A percentile compares a stretch with the other conserved stretches of the same genome.
These are phyloP conservation scores for Rambutsinella grinnellia DNA, from an alignment of 2,888 invertebrate species.

Conservation along the genomic window DNA sequence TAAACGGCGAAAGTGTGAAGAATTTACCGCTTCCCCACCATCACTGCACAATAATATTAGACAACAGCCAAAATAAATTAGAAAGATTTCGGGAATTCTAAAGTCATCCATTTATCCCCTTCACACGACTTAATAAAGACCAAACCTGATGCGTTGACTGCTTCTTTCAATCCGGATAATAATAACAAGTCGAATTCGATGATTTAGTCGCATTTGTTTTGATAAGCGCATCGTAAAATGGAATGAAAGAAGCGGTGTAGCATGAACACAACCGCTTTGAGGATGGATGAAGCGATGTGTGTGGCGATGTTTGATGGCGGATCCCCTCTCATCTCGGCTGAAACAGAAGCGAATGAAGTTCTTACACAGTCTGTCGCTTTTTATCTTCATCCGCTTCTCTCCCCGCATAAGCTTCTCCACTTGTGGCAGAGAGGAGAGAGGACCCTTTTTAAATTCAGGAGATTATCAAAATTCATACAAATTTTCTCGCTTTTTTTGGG, in stretches of 20 bases:
- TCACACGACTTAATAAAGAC: neutral
- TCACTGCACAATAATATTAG: neutral
- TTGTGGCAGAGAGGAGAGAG: neutral
- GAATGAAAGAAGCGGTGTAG: neutral
- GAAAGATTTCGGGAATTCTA: neutral
- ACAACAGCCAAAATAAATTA: neutral
- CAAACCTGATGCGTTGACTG: too few species aligned
- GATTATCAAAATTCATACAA: constrained; percentile 11
- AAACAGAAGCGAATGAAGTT: too few species aligned
- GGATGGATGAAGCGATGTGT: neutral
- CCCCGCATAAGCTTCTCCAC: neutral
- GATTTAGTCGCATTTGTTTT: neutral
- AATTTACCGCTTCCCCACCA: too few species aligned
- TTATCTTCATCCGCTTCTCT: neutral
- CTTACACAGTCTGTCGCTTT: constrained; percentile 8
- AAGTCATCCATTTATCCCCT: neutral
- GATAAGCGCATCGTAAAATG: neutral
- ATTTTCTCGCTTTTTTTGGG: neutral
- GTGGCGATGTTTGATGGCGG: neutral
- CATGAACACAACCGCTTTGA: neutral
- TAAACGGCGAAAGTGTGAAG: too few species aligned
- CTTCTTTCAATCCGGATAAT: neutral
- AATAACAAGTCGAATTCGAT: neutral
- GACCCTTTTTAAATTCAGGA: constrained; percentile 3
- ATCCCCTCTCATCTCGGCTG: too few species aligned